phyloP scores from a whole-genome alignment of 2,797 vertebrate genomes.

The Falco berigora region DNA sequence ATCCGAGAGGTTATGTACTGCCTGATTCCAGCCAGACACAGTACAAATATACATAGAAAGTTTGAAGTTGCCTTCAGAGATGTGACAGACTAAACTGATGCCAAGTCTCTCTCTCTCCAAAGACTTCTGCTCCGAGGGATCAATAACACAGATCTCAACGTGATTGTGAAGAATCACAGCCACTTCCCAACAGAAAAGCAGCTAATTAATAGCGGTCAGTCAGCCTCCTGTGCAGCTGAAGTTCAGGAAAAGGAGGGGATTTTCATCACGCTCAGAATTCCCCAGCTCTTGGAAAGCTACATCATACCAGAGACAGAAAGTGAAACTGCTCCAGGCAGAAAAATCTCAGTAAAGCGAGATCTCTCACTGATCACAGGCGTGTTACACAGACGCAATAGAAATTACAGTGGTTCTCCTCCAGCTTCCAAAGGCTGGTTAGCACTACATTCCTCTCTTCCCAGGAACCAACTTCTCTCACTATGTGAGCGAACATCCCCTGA shows the following conservation, averaged over 20 bases:
- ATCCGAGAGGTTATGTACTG: background rate
- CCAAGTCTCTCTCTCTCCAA: background rate
- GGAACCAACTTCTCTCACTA: background rate
- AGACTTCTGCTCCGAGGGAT: background rate
- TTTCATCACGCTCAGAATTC: background rate
- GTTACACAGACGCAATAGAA: background rate
- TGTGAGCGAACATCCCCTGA: accelerated
- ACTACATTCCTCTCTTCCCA: background rate
- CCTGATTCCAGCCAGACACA: background rate
- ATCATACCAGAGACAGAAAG: background rate
- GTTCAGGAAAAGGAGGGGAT: background rate
- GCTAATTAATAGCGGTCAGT: background rate
- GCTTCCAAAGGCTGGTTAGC: background rate
- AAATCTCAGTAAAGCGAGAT: background rate
- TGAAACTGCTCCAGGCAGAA: background rate
- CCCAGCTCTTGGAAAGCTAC: background rate
- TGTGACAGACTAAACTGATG: background rate
- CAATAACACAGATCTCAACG: background rate
- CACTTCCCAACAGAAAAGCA: background rate
- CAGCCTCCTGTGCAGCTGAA: background rate
- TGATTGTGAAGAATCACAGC: background rate
- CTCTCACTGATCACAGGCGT: background rate
- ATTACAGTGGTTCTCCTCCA: background rate
- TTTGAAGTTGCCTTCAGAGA: background rate
- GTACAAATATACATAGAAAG: background rate